These are phyloP conservation scores for Myotis vivesi DNA, from an alignment of 2,797 vertebrate species.

Conservation along the genomic window DNA sequence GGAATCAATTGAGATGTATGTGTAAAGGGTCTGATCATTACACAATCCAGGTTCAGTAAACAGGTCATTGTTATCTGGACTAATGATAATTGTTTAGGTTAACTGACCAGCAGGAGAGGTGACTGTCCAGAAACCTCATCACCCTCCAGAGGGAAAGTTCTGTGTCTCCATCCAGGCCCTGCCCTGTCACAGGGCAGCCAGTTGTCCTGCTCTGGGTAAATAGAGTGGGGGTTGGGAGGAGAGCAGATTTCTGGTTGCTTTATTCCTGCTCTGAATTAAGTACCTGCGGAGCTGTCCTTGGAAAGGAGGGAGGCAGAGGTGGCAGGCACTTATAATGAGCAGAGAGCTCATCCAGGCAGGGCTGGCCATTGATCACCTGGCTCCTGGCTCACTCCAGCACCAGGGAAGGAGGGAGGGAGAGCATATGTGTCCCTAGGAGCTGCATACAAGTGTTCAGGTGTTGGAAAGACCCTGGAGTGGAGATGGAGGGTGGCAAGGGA, in stretches of 20 bases:
- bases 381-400: conserved; percentile 13
- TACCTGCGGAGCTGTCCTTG: background rate
- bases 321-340: background rate
- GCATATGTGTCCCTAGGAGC: background rate
- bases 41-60: background rate
- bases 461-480: background rate
- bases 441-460: background rate
- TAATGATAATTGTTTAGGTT: background rate
- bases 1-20: background rate
- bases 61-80: background rate
- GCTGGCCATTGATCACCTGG: conserved; percentile 6
- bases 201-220: background rate
- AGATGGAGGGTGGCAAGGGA: background rate
- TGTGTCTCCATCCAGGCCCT: background rate
- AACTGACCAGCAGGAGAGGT: background rate
- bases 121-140: background rate
- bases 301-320: background rate
- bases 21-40: background rate
- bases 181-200: background rate
- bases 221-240: background rate
- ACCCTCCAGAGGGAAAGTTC: background rate
- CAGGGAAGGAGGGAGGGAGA: background rate
- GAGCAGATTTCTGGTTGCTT: background rate
- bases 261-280: background rate
- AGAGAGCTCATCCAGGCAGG: background rate